Evolutionary conservation across 2,888 invertebrate genomes (phyloP), one percentile per base, ranked within the genome.

Genomic region (Drosophila anomalata): DNA sequence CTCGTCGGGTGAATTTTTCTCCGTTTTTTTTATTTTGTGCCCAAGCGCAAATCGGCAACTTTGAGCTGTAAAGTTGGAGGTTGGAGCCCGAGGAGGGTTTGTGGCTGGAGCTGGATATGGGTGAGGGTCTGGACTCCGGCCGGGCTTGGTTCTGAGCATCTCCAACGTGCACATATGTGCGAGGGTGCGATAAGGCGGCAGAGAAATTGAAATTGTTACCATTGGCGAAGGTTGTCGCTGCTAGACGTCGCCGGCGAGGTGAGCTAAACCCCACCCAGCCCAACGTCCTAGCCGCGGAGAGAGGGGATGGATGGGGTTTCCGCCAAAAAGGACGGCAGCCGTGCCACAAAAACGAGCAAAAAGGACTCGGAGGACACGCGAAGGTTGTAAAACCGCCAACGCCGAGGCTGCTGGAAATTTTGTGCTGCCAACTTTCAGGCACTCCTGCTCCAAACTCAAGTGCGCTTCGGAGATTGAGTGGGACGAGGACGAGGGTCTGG

Each of bases 131-230:
- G 58, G 52, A 71, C 50, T 54, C 59, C 17, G 56, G 44, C 6
- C 41, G 14, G 22, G 22, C 22, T 4, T 4, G 41, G 41, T 22
- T 31, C 14, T 24, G 47, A 26, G 55, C 29, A 33, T 52, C 57
- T 42, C 31, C 50, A 17, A 7, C 36, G 62, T 11, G 42, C 63
- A 84, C 89, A 85, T 87, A 83, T 88, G 82, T 83, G 82, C 89
- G 78, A 73, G 88, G 72, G 79, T 76, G 89, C 82, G 83, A 83
- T 89, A 83, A 83, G 89, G 82, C 89, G 87, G 78, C 80, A 84
- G 78, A 78, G 76, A 89, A 87, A 83, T 89, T 89, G 89, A 89
- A 83, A 83, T 89, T 83, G 89, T 83, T 87, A 81, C 82, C 89
- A 74, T 89, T 89, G 84, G 82, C 73, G 82, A 82, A 82, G 89